Evolutionary conservation across 2,113 vertebrate species (phyloP).

Genomic region (Tenebrosternarchus preto): DNA sequence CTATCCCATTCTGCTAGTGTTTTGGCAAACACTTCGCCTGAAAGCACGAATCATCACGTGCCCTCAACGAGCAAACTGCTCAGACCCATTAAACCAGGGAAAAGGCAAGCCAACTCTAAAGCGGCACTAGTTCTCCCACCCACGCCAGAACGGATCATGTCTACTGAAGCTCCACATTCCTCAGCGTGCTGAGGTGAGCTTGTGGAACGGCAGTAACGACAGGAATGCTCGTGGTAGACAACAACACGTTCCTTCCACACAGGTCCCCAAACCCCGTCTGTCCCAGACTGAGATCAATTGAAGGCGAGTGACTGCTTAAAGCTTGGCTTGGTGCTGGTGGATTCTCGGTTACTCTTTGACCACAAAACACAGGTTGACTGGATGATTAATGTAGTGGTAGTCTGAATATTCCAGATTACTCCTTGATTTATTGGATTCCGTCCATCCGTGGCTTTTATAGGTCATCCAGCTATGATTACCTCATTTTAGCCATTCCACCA

Average conservation of each 20-base stretch:
- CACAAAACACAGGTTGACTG: background rate
- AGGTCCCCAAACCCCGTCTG: too few species aligned
- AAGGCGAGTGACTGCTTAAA: too few species aligned
- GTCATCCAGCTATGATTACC: slow-evolving; percentile 7
- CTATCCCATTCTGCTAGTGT: background rate
- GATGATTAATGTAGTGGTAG: slow-evolving; percentile 7
- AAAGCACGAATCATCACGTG: background rate
- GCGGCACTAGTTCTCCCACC: background rate
- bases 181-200: slow-evolving; percentile 7
- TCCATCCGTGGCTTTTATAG: background rate
- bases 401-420: background rate
- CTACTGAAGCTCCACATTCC: background rate
- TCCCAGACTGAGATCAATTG: background rate
- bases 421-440: background rate
- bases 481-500: slow-evolving; percentile 15
- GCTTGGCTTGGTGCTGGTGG: too few species aligned
- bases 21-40: background rate
- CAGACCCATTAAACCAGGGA: background rate
- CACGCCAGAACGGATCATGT: background rate
- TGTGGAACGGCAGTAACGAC: slow-evolving; percentile 3
- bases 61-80: background rate
- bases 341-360: background rate
- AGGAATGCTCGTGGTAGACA: background rate
- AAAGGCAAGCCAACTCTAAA: background rate
- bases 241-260: background rate